Conservation (phyloP, 2,113 vertebrate genomes). For the Alexandromys fortis region DNA sequence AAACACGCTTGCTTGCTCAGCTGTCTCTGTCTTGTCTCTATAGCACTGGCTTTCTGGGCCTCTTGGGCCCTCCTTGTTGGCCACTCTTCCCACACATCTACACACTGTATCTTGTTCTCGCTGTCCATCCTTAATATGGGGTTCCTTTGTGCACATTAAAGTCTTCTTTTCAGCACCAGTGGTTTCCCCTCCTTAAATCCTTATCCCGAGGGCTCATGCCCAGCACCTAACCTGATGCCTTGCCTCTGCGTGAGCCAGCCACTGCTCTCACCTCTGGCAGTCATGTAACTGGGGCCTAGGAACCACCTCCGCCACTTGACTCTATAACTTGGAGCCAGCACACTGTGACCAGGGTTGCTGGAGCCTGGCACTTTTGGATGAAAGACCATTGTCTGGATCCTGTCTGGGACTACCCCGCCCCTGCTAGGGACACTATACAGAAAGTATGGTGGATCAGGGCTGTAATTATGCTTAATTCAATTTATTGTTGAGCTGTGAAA, state of each 20-base stretch:
- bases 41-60: background rate
- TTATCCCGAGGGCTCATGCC: background rate
- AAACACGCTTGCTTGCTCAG: background rate
- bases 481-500: slow-evolving; percentile 55
- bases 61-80: background rate
- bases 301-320: background rate
- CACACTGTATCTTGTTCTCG: background rate
- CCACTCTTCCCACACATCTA: too few species aligned
- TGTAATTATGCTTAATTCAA: slow-evolving; percentile 63
- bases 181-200: slow-evolving; percentile 42
- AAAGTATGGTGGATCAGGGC: background rate
- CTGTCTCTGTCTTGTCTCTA: background rate
- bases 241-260: background rate
- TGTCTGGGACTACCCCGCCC: background rate
- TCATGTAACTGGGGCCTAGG: background rate
- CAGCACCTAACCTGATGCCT: background rate
- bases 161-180: slow-evolving; percentile 47
- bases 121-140: slow-evolving; percentile 14
- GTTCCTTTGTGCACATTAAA: slow-evolving; percentile 72
- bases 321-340: background rate
- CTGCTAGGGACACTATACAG: background rate
- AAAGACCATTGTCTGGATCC: background rate
- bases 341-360: background rate
- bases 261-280: background rate
- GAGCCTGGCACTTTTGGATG: background rate